Percentiles rank a stretch among this genome's conserved stretches.
phyloP scores from a whole-genome alignment of 1,140 invertebrate species.

The Andricus grossulariae region DNA sequence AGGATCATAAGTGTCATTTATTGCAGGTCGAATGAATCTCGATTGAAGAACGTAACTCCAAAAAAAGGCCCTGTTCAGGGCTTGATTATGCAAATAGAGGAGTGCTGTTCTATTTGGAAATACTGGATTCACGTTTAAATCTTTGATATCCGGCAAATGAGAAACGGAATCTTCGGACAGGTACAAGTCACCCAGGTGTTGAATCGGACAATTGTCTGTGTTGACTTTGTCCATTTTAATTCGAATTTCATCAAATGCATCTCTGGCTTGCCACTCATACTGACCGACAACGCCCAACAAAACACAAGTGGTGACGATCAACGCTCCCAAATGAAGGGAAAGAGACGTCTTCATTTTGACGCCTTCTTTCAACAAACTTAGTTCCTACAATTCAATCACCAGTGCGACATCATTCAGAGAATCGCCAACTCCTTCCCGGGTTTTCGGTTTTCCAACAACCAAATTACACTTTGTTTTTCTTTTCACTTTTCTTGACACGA shows the following conservation, averaged over 20 bases:
- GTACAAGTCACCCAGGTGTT: constrained; percentile 89
- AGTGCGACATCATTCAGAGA: background rate
- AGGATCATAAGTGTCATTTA: constrained; percentile 95
- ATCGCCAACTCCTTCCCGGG: background rate
- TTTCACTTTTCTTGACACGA: background rate
- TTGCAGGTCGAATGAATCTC: constrained; percentile 90
- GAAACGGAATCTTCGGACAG: constrained; percentile 90
- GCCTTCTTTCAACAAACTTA: background rate
- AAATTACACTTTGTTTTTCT: background rate
- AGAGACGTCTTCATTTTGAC: background rate
- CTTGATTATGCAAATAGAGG: constrained; percentile 96
- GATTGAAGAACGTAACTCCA: constrained; percentile 97
- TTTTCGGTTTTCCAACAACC: background rate
- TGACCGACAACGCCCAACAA: constrained; percentile 85
- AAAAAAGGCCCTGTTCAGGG: constrained; percentile 94
- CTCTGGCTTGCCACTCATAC: constrained; percentile 91
- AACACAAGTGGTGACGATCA: constrained; percentile 65
- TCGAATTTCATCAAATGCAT: constrained; percentile 92
- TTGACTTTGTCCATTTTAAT: constrained; percentile 87
- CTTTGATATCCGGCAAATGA: constrained; percentile 95
- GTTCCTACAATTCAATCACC: background rate
- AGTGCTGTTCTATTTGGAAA: constrained; percentile 96
- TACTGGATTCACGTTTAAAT: constrained; percentile 95
- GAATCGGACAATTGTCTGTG: constrained; percentile 91
- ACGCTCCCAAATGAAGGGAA: constrained; percentile 39